Evolutionary conservation across 2,113 vertebrate species (phyloP).

Genomic region (Psophia crepitans): DNA sequence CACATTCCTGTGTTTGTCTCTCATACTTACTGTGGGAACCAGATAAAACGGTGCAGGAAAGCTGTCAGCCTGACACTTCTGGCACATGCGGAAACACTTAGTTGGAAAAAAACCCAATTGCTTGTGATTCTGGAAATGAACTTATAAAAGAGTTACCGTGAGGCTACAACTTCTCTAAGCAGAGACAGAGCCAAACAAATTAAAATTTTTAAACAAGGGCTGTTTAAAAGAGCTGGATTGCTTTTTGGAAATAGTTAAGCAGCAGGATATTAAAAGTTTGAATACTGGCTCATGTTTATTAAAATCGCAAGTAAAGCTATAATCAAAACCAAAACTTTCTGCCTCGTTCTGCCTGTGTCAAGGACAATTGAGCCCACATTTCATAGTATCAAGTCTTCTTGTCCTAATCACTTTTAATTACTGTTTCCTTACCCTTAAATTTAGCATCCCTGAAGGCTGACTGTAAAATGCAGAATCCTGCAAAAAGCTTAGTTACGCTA

Average conservation of each 20-base stretch:
- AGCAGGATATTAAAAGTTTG: conserved; percentile 84
- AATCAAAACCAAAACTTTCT: conserved; percentile 81
- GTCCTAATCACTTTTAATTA: conserved; percentile 75
- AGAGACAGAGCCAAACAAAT: conserved; percentile 77
- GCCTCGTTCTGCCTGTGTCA: conserved; percentile 57
- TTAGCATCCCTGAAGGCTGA: conserved; percentile 65
- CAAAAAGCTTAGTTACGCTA: conserved; percentile 31
- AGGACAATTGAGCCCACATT: conserved; percentile 68
- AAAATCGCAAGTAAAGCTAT: conserved; percentile 75
- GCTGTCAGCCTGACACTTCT: conserved; percentile 71
- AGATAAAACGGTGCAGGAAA: conserved; percentile 71
- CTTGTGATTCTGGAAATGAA: conserved; percentile 78
- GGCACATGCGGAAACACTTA: conserved; percentile 78
- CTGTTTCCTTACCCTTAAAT: conserved; percentile 69
- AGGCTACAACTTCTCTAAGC: conserved; percentile 74
- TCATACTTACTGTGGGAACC: conserved; percentile 72
- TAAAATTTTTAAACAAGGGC: conserved; percentile 77
- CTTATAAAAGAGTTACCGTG: conserved; percentile 73
- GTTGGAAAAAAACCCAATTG: background rate
- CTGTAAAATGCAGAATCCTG: conserved; percentile 28
- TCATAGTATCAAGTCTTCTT: conserved; percentile 59
- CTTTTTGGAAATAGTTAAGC: conserved; percentile 81
- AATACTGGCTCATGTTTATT: conserved; percentile 80
- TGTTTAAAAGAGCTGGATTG: conserved; percentile 73
- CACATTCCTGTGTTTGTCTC: conserved; percentile 69